Conservation (phyloP, 2,113 vertebrate genomes). For the Dromiciops gliroides region DNA sequence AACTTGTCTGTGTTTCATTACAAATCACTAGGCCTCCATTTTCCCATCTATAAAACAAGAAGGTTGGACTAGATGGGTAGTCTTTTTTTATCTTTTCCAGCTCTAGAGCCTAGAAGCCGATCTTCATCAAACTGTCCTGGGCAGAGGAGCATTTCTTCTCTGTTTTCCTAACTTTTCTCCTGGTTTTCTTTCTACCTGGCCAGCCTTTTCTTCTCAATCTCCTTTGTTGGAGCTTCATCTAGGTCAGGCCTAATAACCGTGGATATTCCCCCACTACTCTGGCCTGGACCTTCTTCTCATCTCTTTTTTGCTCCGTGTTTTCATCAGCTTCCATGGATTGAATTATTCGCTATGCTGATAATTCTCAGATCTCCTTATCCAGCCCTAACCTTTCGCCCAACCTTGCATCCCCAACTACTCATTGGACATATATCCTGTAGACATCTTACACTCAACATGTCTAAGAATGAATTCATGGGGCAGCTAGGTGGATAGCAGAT, state of each 20-base stretch:
- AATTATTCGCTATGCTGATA: background rate
- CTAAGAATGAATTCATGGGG: too few species aligned
- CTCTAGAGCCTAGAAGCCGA: background rate
- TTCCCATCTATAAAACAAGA: background rate
- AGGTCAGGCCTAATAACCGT: background rate
- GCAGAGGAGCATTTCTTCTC: background rate
- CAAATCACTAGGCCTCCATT: background rate
- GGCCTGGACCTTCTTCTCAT: background rate
- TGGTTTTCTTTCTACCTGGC: background rate
- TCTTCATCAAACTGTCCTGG: background rate
- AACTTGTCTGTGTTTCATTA: background rate
- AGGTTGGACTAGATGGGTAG: background rate
- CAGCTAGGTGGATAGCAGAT: too few species aligned
- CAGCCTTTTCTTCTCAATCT: background rate
- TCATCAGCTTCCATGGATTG: background rate
- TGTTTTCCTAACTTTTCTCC: too few species aligned
- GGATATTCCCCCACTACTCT: too few species aligned
- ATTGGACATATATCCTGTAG: background rate
- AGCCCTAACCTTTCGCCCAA: background rate
- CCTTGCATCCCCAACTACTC: background rate
- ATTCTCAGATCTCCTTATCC: background rate
- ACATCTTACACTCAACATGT: too few species aligned
- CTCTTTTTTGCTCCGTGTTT: background rate
- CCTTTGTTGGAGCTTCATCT: background rate
- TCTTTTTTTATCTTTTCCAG: background rate